These are phyloP conservation scores for Ephestia elutella DNA, from an alignment of 1,140 invertebrate species.

Conservation along the genomic window DNA sequence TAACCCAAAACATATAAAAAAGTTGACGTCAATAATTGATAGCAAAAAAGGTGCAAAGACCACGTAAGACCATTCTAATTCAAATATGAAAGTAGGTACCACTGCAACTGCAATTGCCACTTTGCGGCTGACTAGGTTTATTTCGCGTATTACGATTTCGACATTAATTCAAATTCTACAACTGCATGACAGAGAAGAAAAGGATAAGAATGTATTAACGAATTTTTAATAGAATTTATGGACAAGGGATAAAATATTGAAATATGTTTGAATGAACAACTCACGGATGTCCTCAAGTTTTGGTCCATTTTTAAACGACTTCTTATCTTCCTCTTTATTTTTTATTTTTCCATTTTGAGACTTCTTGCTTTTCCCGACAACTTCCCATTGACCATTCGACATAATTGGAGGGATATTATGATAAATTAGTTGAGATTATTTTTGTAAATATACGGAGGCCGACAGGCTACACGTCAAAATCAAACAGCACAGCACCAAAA, in stretches of 20 bases:
- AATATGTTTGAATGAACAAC: constrained; percentile 17
- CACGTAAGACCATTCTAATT: too few relatives aligned
- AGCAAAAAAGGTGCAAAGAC: too few relatives aligned
- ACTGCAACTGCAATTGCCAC: too few relatives aligned
- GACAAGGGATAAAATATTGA: neutral
- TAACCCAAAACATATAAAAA: too few relatives aligned
- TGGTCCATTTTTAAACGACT: constrained; percentile 55
- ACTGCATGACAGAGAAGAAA: too few relatives aligned
- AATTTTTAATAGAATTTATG: neutral
- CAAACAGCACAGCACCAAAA: constrained; percentile 49
- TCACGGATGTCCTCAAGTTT: constrained; percentile 63
- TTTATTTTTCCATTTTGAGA: constrained; percentile 78
- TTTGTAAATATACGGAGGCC: constrained; percentile 63
- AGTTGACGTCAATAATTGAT: too few relatives aligned
- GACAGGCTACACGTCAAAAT: constrained; percentile 67
- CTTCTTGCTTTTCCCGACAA: constrained; percentile 83
- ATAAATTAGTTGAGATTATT: constrained; percentile 33
- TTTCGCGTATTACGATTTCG: too few relatives aligned
- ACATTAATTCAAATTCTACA: too few relatives aligned
- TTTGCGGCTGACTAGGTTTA: too few relatives aligned
- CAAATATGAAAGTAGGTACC: too few relatives aligned
- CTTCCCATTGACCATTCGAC: constrained; percentile 84
- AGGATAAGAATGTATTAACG: too few relatives aligned
- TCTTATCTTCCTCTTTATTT: constrained; percentile 77
- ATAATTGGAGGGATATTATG: constrained; percentile 63